These are phyloP conservation scores for Hyles euphorbiae DNA, from an alignment of 1,140 invertebrate genomes.

Conservation along the genomic window DNA sequence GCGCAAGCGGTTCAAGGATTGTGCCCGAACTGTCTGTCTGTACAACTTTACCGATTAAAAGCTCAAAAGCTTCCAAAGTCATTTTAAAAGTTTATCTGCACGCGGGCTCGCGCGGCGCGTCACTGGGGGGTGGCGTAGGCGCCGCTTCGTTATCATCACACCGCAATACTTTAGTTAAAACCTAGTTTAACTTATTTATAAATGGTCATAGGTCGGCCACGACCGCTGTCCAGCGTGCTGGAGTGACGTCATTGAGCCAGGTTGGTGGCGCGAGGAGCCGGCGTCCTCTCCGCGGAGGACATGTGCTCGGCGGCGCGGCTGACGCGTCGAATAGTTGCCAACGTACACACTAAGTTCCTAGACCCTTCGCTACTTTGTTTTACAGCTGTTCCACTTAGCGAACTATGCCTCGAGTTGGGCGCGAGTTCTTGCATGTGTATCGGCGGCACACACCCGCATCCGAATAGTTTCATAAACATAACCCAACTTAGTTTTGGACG, in stretches of 20 bases:
- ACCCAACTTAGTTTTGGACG: slow-evolving; percentile 73
- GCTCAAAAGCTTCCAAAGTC: slow-evolving; percentile 77
- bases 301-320: slow-evolving; percentile 42
- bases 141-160: slow-evolving; percentile 65
- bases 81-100: slow-evolving; percentile 77
- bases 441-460: slow-evolving; percentile 68
- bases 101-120: slow-evolving; percentile 49
- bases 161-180: slow-evolving; percentile 69
- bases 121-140: slow-evolving; percentile 44
- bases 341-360: slow-evolving; percentile 71
- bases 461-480: slow-evolving; percentile 75
- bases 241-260: slow-evolving; percentile 37
- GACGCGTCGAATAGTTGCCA: slow-evolving; percentile 54
- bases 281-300: slow-evolving; percentile 38
- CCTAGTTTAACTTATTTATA: slow-evolving; percentile 73
- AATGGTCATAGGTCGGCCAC: slow-evolving; percentile 54
- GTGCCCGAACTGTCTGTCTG: slow-evolving; percentile 76
- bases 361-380: slow-evolving; percentile 74
- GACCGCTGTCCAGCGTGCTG: slow-evolving; percentile 50
- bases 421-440: slow-evolving; percentile 73
- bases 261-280: slow-evolving; percentile 16
- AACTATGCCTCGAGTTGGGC: slow-evolving; percentile 72
- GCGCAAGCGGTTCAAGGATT: slow-evolving; percentile 77
- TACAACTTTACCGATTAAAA: slow-evolving; percentile 78
- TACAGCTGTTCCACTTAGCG: slow-evolving; percentile 74